Evolutionary conservation across 2,113 vertebrate genomes (phyloP), one percentile per base, ranked within the genome.

Genomic region (Ranitomeya imitator): DNA sequence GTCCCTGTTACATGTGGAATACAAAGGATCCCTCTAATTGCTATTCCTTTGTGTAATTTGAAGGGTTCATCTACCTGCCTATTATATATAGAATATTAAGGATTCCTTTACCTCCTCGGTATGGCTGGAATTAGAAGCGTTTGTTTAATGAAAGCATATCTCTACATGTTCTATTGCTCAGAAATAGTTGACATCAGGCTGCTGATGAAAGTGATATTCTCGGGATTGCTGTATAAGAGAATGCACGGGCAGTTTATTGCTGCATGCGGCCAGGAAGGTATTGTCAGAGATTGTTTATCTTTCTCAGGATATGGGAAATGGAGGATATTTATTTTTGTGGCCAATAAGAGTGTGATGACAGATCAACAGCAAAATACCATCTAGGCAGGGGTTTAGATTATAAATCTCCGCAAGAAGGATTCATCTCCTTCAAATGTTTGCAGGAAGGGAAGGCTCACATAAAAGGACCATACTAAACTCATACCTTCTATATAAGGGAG

Each of bases 241-340:
- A 71, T 15, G 23, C 6, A 5, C 2, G 10, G 26, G 67, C 67
- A 31, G 2, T 73, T 15, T 73, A 37, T 45, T 73, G 31, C 69
- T 31, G 23, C 5, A 71, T 31, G 13, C 13, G 12, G 71, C 16
- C 18, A 45, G 71, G 31, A 37, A 26, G 71, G 31, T 16, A 73
- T 37, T 71, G 67, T 7, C 71, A 37, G 31, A 73, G 71, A 73
- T 73, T 12, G 61, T 63, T 21, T 21, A 73, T 73, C 26, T 73
- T 73, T 73, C 31, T 37, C 26, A 73, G 71, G 71, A 37, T 37
- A 73, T 31, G 12, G 78, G 12, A 80, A 80, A 21, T 61, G 55
- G 54, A 59, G 15, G 23, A 57, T 63, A 82, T 63, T 82, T 31
- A 79, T 79, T 79, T 73, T 79, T 55, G 52, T 26, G 31, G 77